Evolutionary conservation across 2,888 invertebrate genomes (phyloP), one percentile per base, ranked within the genome.

Genomic region (Amphimallon solstitiale): DNA sequence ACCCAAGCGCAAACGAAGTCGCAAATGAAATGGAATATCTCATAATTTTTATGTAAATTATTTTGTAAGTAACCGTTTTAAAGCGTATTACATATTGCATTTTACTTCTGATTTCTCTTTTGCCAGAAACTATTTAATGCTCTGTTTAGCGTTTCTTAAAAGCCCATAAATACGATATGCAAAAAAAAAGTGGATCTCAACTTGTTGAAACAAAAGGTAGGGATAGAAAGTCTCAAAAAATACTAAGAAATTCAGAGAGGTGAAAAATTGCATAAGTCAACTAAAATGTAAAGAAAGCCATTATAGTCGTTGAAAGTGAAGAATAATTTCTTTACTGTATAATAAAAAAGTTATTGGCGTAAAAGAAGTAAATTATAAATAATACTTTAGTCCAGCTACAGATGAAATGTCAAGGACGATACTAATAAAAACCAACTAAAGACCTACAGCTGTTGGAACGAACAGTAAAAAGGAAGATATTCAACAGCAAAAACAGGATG

Each of bases 121-220:
- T 40, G 40, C 40, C 40, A 40, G 40, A 40, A 40, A 40, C 12
- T 40, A 40, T 40, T n/a, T 40, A 40, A 5, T 14, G 1, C 40
- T 40, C 40, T 40, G 12, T 40, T 40, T n/a, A n/a, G 40, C 40
- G 10, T 40, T 40, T 40, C 40, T 40, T 10, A 40, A 40, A 40
- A 15, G 12, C 9, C 14, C 12, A 40, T 9, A 40, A 40, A 40
- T 40, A 40, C 40, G 15, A 40, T 40, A 40, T 40, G 12, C 10
- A 3, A 40, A 40, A 40, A 40, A 14, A 40, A 40, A 9, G 15
- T 14, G 10, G 2, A 12, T 37, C 37, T 37, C 2, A 37, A 37
- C 37, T n/a, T n/a, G n/a, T 37, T 37, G 40, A n/a, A 40, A n/a
- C 2, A 6, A n/a, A 15, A 40, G 40, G 2, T 37, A 15, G 40